A percentile compares a stretch with the other conserved stretches of the same genome.
These are phyloP conservation scores for Calameuta pallipes DNA, from an alignment of 2,888 invertebrate genomes.

Conservation along the genomic window DNA sequence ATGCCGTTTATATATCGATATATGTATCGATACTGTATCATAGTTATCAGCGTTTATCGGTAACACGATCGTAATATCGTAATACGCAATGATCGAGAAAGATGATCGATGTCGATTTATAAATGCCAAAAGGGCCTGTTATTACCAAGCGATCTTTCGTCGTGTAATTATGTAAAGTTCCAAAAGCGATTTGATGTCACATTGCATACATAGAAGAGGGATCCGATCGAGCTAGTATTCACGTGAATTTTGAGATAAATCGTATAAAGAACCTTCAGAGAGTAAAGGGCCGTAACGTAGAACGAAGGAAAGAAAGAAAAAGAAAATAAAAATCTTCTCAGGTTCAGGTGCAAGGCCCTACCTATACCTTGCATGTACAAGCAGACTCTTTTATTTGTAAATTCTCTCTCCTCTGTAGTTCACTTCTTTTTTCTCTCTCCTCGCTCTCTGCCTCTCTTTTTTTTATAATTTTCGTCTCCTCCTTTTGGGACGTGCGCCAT, in stretches of 20 bases:
- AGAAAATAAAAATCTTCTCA: neutral
- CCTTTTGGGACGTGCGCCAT: conserved; percentile 3
- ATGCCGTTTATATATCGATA: neutral
- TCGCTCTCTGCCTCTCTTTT: neutral
- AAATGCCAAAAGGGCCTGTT: neutral
- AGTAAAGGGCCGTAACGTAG: neutral
- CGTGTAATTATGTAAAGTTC: neutral
- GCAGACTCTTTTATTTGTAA: neutral
- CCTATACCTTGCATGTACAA: neutral
- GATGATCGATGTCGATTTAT: neutral
- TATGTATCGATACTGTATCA: neutral
- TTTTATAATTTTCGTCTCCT: conserved; percentile 5
- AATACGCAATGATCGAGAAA: neutral
- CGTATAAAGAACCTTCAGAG: neutral
- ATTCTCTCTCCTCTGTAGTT: neutral
- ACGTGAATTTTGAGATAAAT: neutral
- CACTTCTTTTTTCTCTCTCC: conserved; percentile 6
- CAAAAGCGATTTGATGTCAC: neutral
- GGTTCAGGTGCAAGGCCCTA: neutral
- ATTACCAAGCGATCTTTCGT: neutral
- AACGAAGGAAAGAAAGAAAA: neutral
- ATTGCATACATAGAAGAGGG: neutral
- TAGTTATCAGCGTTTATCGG: neutral
- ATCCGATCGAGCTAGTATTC: neutral
- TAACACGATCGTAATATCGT: neutral